Conservation (phyloP, 2,113 vertebrate genomes). For the Pachyramphus minor region DNA sequence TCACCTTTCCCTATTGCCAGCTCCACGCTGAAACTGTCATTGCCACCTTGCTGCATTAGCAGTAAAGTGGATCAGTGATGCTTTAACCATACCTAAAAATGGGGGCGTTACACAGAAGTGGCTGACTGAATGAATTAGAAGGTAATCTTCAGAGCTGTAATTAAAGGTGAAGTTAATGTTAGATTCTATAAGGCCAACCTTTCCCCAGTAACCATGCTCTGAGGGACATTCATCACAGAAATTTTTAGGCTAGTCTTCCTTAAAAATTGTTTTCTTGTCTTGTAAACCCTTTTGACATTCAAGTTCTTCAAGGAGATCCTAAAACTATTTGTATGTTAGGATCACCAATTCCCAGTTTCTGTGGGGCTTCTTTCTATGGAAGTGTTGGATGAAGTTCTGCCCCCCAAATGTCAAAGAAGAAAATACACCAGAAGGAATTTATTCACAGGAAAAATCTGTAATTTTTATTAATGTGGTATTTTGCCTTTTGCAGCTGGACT, state of each 20-base stretch:
- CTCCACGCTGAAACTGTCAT: not conserved
- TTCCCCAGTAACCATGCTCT: not conserved
- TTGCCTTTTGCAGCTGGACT: too few relatives aligned
- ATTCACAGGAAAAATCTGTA: not conserved
- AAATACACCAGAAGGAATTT: not conserved
- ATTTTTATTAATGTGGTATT: not conserved
- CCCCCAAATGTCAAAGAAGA: not conserved
- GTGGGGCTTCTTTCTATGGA: not conserved
- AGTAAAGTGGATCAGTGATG: constrained; percentile 16
- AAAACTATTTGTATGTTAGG: not conserved
- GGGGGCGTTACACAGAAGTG: not conserved
- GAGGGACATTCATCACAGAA: not conserved
- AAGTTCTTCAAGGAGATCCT: not conserved
- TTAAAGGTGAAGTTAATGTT: constrained; percentile 2
- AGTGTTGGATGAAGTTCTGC: not conserved
- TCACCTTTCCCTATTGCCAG: constrained; percentile 20
- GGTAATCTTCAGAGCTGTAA: constrained; percentile 12
- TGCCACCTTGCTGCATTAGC: not conserved
- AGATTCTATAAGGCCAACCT: not conserved
- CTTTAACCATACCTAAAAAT: not conserved
- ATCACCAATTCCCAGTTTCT: not conserved
- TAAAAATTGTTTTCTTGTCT: not conserved
- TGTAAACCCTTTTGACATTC: not conserved
- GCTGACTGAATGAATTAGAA: constrained; percentile 1
- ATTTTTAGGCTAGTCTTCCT: not conserved